Percentiles rank a stretch among this genome's conserved stretches.
phyloP scores from a whole-genome alignment of 2,797 vertebrate genomes.

The Sciurus carolinensis region DNA sequence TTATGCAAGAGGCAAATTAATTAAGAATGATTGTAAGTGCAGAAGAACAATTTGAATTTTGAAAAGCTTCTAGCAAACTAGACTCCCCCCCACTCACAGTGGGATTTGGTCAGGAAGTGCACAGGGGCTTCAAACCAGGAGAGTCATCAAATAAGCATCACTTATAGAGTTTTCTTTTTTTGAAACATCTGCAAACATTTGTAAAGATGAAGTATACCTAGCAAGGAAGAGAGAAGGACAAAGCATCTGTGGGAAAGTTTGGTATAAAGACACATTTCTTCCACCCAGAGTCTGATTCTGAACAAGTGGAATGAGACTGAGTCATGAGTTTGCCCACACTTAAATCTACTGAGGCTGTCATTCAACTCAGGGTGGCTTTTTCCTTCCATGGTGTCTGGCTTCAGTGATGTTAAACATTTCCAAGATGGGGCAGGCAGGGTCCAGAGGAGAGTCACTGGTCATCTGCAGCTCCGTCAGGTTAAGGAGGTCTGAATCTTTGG shows the following conservation, averaged over 20 bases:
- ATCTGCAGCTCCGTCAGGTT: rapidly evolving
- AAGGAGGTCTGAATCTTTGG: not conserved
- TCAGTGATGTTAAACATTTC: not conserved
- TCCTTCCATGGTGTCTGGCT: not conserved
- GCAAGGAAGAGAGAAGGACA: not conserved
- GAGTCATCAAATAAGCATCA: not conserved
- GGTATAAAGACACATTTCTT: not conserved
- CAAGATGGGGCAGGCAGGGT: rapidly evolving
- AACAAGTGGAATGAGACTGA: not conserved
- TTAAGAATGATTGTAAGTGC: slow-evolving; percentile 37
- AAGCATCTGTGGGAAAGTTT: not conserved
- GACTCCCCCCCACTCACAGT: not conserved
- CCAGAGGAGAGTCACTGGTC: rapidly evolving
- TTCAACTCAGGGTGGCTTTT: not conserved
- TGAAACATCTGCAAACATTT: not conserved
- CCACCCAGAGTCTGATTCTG: not conserved
- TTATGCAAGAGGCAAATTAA: slow-evolving; percentile 64
- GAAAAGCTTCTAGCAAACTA: slow-evolving; percentile 39
- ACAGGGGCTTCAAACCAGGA: not conserved
- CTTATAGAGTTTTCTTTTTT: not conserved
- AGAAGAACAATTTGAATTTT: slow-evolving; percentile 49
- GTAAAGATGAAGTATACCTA: not conserved
- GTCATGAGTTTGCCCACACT: not conserved
- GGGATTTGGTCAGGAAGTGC: slow-evolving; percentile 38
- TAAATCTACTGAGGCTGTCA: not conserved